These are phyloP conservation scores for Ichneumon xanthorius DNA, from an alignment of 2,888 invertebrate genomes.

Conservation along the genomic window DNA sequence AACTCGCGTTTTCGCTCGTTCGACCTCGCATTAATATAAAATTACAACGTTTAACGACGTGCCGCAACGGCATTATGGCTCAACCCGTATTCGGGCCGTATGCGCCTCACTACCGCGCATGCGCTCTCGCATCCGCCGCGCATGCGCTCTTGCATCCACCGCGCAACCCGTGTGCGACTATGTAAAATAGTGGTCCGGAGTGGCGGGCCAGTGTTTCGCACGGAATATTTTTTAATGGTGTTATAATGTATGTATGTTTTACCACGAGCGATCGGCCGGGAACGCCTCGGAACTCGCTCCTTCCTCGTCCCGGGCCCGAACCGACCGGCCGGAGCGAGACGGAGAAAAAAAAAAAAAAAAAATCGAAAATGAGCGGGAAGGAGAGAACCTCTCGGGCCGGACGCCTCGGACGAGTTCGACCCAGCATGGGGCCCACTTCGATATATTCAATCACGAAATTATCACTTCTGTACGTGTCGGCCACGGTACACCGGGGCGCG, in stretches of 20 bases:
- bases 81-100: background rate
- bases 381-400: constrained; percentile 68
- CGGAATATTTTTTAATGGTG: constrained; percentile 81
- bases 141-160: constrained; percentile 33
- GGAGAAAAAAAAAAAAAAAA: constrained; percentile 37
- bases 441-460: constrained; percentile 85
- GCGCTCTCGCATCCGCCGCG: constrained; percentile 35
- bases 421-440: constrained; percentile 82
- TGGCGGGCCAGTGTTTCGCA: constrained; percentile 75
- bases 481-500: constrained; percentile 52
- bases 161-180: constrained; percentile 63
- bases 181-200: constrained; percentile 79
- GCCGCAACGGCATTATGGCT: constrained; percentile 67
- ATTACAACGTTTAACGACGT: constrained; percentile 77
- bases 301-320: background rate
- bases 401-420: constrained; percentile 80
- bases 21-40: constrained; percentile 69
- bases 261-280: constrained; percentile 73
- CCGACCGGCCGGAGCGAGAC: constrained; percentile 17
- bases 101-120: constrained; percentile 42
- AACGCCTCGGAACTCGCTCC: constrained; percentile 28
- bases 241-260: constrained; percentile 84
- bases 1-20: constrained; percentile 60
- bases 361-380: constrained; percentile 27
- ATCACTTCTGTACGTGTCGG: constrained; percentile 83